phyloP scores from a whole-genome alignment of 2,797 vertebrate genomes.

The Nannoperca australis region DNA sequence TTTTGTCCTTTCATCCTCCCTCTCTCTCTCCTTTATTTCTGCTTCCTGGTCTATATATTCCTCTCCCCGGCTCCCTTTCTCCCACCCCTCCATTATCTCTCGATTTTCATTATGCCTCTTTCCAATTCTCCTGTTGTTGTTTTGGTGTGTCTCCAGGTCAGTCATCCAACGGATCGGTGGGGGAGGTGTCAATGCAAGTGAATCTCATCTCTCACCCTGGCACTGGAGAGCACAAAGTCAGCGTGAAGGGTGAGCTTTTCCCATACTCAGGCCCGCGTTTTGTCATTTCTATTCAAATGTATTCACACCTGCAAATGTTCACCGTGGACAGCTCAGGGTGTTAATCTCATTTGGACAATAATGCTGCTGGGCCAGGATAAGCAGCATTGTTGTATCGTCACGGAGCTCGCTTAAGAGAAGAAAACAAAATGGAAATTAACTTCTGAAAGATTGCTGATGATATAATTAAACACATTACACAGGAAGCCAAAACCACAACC shows the following conservation, averaged over 20 bases:
- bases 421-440: constrained; percentile 19
- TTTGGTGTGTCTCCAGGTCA: constrained; percentile 86
- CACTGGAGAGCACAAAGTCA: constrained; percentile 97
- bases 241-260: constrained; percentile 87
- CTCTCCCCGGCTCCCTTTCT: constrained; percentile 23
- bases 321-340: constrained; percentile 5
- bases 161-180: constrained; percentile 90
- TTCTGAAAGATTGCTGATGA: constrained; percentile 30
- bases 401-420: background rate
- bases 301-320: constrained; percentile 35
- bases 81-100: constrained; percentile 38
- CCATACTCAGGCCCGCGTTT: constrained; percentile 22
- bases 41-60: constrained; percentile 24
- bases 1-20: constrained; percentile 26
- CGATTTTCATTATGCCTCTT: constrained; percentile 55
- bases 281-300: constrained; percentile 40
- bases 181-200: constrained; percentile 95
- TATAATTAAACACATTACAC: constrained; percentile 32
- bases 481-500: constrained; percentile 7
- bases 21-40: constrained; percentile 3
- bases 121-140: constrained; percentile 73
- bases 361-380: background rate
- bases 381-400: background rate
- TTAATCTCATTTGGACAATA: constrained; percentile 9
- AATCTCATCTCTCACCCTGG: constrained; percentile 94